Evolutionary conservation across 1,140 invertebrate genomes (phyloP).

Genomic region (Bursaphelenchus mucronatus): DNA sequence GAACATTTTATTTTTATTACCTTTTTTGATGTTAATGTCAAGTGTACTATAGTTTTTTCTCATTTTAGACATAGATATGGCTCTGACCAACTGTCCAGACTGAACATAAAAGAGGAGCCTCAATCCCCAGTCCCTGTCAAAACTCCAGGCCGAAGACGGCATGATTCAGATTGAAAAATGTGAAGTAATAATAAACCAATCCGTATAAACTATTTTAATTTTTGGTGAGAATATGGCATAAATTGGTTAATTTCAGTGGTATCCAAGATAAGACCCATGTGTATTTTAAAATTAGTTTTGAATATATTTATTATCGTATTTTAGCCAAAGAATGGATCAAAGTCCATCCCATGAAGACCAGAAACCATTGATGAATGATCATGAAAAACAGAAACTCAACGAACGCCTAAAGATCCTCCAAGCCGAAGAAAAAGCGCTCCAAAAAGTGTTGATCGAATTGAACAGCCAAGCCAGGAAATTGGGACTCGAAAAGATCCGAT

Average conservation of each 20-base stretch:
- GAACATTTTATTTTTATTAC: no score
- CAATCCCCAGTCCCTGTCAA: no score
- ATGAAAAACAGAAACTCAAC: background rate
- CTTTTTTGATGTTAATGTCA: no score
- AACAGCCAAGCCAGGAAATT: conserved; percentile 7
- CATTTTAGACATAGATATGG: no score
- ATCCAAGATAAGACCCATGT: background rate
- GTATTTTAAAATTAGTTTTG: conserved; percentile 1
- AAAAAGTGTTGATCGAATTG: background rate
- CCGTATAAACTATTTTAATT: no score
- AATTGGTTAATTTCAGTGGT: background rate
- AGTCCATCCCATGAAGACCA: background rate
- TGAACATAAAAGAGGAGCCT: no score
- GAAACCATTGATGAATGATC: background rate
- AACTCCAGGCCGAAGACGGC: no score
- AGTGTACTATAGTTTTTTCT: no score
- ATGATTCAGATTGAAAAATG: no score
- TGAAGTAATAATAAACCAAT: no score
- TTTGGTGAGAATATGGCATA: no score
- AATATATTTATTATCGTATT: background rate
- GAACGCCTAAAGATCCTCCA: conserved; percentile 11
- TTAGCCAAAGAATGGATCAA: background rate
- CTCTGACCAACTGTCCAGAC: no score
- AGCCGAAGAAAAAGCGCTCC: conserved; percentile 8
- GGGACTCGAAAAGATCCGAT: conserved; percentile 11